Evolutionary conservation across 1,140 invertebrate species (phyloP).

Genomic region (Drosophila pseudoobscura): DNA sequence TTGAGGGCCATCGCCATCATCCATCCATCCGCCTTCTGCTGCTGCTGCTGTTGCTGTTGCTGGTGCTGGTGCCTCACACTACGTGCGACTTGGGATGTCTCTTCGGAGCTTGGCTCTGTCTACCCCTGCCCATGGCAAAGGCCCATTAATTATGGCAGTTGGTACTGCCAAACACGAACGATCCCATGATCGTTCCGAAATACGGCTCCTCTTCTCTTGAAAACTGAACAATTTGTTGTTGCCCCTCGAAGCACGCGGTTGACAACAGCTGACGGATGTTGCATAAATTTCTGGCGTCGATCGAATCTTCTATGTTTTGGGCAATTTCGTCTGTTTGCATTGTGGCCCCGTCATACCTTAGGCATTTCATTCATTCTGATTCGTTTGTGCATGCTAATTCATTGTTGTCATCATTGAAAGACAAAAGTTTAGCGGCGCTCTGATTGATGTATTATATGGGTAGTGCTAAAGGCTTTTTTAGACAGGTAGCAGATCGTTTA

Average conservation of each 20-base stretch:
- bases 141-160: constrained; percentile 55
- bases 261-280: constrained; percentile 54
- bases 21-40: constrained; percentile 55
- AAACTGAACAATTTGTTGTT: constrained; percentile 30
- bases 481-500: constrained; percentile 19
- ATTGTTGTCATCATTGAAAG: constrained; percentile 9
- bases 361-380: constrained; percentile 53
- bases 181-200: constrained; percentile 1
- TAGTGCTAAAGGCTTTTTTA: constrained; percentile 20
- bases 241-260: constrained; percentile 36
- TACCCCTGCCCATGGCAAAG: constrained; percentile 5
- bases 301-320: constrained; percentile 19
- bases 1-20: constrained; percentile 47
- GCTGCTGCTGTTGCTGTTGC: constrained; percentile 3
- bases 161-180: constrained; percentile 51
- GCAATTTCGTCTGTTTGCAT: constrained; percentile 13
- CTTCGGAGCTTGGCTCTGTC: constrained; percentile 3
- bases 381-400: constrained; percentile 42
- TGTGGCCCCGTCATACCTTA: constrained; percentile 52
- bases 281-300: constrained; percentile 6
- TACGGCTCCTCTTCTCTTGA: constrained; percentile 6
- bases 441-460: constrained; percentile 21
- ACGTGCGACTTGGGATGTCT: constrained; percentile 23
- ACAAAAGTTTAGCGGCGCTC: constrained; percentile 21
- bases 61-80: constrained; percentile 5